Base-by-base conservation (phyloP, 2,113 vertebrate genomes). In the Propithecus coquereli region DNA sequence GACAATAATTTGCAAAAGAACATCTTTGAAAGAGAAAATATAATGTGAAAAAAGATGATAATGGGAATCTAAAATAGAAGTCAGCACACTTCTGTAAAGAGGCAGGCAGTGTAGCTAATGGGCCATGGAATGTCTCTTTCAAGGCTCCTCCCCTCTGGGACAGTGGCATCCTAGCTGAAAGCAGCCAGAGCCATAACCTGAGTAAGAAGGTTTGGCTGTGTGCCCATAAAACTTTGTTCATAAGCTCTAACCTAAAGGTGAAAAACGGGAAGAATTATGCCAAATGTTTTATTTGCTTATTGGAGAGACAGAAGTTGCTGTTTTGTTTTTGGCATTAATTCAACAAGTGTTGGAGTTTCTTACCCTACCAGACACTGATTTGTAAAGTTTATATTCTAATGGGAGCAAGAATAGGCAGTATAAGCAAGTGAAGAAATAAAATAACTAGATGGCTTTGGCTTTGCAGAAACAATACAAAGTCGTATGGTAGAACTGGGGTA, bases 401-500 rank as follows among this genome's bases (percentile, higher is more conserved):
- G 8, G 65, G 54, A 47, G 17, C 11, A 25, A 84, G 25, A 22
- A 37, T 34, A 47, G 34, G 17, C 23, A 52, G n/a, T n/a, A 52
- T 16, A 52, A 52, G 50, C 13, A 52, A 17, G 10, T 40, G 40
- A 54, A 30, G 34, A 70, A 3, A 8, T 37, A 30, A 87, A 59
- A 59, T 59, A 59, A 59, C 57, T 59, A 20, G 18, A 59, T 13
- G n/a, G n/a, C 27, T 47, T 74, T 17, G 18, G 27, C 68, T 84
- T 43, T 52, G 34, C 34, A 30, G 16, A 7, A 73, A 11, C n/a
- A 0, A 3, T 16, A 17, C n/a, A 18, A 2, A 9, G 25, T 32
- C 2, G 0, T 27, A 63, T 57, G 52, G 6, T 5, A 4, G 6
- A 23, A 30, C 6, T 2, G n/a, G n/a, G n/a, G 66, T 32, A 32